A percentile compares a stretch with the other conserved stretches of the same genome.
Evolutionary conservation across 2,888 invertebrate genomes (phyloP).

Genomic region (Volucella inflata): DNA sequence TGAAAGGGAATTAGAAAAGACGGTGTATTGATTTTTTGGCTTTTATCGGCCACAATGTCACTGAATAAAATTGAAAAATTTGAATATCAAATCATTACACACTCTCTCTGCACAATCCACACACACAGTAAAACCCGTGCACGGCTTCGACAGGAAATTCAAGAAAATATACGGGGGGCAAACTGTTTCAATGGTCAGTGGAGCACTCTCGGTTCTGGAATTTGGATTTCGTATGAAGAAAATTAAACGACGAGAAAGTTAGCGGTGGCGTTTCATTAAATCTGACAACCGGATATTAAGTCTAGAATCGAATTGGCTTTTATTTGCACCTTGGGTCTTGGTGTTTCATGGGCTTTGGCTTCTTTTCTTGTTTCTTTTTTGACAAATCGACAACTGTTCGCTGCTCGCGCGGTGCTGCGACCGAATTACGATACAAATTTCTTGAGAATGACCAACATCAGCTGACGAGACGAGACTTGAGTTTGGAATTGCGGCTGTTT

Average conservation of each 20-base stretch:
- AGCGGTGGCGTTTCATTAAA: constrained; percentile 20
- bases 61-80: constrained; percentile 17
- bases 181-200: constrained; percentile 33
- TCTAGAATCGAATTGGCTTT: constrained; percentile 34
- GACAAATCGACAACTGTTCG: neutral
- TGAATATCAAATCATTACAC: constrained; percentile 59
- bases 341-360: constrained; percentile 6
- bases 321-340: constrained; percentile 33
- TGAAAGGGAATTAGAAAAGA: constrained; percentile 27
- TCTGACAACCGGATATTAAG: neutral
- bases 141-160: constrained; percentile 2
- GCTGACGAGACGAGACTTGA: constrained; percentile 37
- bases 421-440: constrained; percentile 51
- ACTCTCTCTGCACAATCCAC: constrained; percentile 12
- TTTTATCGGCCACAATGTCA: constrained; percentile 44
- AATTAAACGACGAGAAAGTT: constrained; percentile 18
- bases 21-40: neutral
- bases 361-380: constrained; percentile 4
- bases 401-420: constrained; percentile 24
- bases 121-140: constrained; percentile 34
- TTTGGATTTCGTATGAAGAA: neutral
- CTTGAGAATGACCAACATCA: constrained; percentile 48
- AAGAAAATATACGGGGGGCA: neutral
- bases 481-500: constrained; percentile 1
- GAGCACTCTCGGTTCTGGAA: constrained; percentile 39